Evolutionary conservation across 92 coral and sea anemone genomes (phyloP), one percentile per base, ranked within the genome.

Genomic region (Zoanthus sociatus): DNA sequence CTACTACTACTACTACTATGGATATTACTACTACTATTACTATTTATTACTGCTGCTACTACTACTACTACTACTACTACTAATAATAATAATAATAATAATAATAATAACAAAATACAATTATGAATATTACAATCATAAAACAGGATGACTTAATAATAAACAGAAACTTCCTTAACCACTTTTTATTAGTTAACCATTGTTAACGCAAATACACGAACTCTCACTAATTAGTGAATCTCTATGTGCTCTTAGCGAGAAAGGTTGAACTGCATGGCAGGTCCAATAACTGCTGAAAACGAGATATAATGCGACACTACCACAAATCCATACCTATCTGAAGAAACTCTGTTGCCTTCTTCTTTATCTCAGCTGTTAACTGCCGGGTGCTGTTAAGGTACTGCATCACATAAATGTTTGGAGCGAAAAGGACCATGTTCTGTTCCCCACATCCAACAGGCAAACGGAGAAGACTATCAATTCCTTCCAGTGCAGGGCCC

Each of bases 401-500:
- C 55, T 93, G 93, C 98, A 94, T 94, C 87, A 94, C 89, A 90
- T 91, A 96, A 81, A 96, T 96, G 72, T 95, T 92, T 6, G 98
- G 98, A 15, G 98, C 98, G 89, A 96, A 96, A 88, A 93, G 95
- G 11, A 95, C 95, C 98, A 96, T 96, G 89, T 96, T 96, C 84
- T 96, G 98, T 79, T 96, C 98, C 6, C 98, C 98, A 82, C 98
- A 96, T 6, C 98, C 98, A 21, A 89, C 88, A 6, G 98, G 98
- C 71, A 96, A 86, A 76, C 93, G 90, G 14, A 96, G 90, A 26
- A 96, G 76, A 30, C 83, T 89, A n/a, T 90, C 98, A 68, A 95
- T 83, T 33, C 92, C 92, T 10, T 91, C 82, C 73, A 96, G 83
- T 14, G 98, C 90, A 20, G 98, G 98, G 6, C 98, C 98, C 98